phyloP scores from a whole-genome alignment of 2,113 vertebrate species.

The Porphyrio hochstetteri region DNA sequence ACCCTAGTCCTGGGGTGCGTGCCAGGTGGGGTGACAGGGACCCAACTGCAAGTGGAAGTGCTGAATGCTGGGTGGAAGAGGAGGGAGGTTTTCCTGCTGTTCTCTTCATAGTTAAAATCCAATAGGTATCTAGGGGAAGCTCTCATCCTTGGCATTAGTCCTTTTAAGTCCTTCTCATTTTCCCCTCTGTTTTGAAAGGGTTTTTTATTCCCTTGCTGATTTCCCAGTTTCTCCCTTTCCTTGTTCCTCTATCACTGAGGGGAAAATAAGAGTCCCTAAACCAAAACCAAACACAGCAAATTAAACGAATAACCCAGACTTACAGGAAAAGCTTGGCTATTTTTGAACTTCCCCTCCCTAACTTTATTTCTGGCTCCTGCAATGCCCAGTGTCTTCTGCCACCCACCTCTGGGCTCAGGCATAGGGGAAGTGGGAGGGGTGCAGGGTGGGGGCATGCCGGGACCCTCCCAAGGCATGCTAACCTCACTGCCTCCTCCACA shows the following conservation, averaged over 20 bases:
- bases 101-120: background rate
- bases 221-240: background rate
- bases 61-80: background rate
- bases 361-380: conserved; percentile 18
- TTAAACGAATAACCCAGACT: conserved; percentile 25
- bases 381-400: background rate
- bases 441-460: background rate
- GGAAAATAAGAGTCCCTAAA: background rate
- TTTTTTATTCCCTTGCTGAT: background rate
- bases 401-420: background rate
- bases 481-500: background rate
- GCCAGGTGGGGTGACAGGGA: background rate
- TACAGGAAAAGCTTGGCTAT: conserved; percentile 59
- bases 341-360: conserved; percentile 61
- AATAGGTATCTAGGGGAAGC: background rate
- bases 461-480: rapidly evolving
- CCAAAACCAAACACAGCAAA: background rate
- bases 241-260: background rate
- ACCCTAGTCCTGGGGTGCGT: background rate
- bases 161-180: background rate
- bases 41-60: background rate
- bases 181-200: background rate
- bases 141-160: background rate
- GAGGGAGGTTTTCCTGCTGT: background rate
- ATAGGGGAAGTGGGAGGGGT: rapidly evolving